Evolutionary conservation across 2,797 vertebrate genomes (phyloP).

Genomic region (Acanthurus tractus): DNA sequence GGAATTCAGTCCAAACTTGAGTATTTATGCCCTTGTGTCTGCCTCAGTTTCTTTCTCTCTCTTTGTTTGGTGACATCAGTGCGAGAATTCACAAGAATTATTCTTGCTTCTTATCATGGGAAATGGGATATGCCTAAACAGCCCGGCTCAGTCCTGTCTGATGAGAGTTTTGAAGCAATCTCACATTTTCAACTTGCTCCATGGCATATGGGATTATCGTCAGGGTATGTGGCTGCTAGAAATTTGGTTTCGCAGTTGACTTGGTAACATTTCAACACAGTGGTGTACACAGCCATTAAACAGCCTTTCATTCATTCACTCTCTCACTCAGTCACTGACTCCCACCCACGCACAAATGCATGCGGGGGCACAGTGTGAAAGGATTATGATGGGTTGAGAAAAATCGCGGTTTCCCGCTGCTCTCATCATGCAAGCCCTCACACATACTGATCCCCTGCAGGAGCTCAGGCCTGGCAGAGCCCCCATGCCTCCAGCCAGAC

Average conservation of each 20-base stretch:
- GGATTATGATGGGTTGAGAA: constrained; percentile 34
- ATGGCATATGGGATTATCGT: constrained; percentile 14
- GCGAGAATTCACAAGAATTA: background rate
- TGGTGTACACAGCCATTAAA: background rate
- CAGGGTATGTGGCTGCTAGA: background rate
- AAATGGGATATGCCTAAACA: constrained; percentile 24
- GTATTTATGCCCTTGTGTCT: constrained; percentile 31
- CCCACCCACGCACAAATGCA: constrained; percentile 30
- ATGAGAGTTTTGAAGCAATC: constrained; percentile 19
- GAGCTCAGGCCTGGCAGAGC: constrained; percentile 33
- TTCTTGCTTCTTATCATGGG: constrained; percentile 12
- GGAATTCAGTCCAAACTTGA: constrained; percentile 12
- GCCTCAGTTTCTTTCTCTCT: background rate
- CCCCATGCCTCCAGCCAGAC: constrained; percentile 28
- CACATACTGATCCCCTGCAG: constrained; percentile 52
- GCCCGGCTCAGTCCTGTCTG: constrained; percentile 9
- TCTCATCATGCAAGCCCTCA: constrained; percentile 52
- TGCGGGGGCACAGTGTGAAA: constrained; percentile 20
- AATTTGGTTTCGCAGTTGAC: constrained; percentile 27
- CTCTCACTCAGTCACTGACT: constrained; percentile 28
- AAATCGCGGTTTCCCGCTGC: constrained; percentile 57
- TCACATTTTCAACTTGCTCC: constrained; percentile 18
- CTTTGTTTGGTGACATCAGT: constrained; percentile 8
- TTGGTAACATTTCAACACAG: constrained; percentile 42
- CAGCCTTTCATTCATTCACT: constrained; percentile 14